These are phyloP conservation scores for Philereme transversata DNA, from an alignment of 2,888 invertebrate genomes.

Conservation along the genomic window DNA sequence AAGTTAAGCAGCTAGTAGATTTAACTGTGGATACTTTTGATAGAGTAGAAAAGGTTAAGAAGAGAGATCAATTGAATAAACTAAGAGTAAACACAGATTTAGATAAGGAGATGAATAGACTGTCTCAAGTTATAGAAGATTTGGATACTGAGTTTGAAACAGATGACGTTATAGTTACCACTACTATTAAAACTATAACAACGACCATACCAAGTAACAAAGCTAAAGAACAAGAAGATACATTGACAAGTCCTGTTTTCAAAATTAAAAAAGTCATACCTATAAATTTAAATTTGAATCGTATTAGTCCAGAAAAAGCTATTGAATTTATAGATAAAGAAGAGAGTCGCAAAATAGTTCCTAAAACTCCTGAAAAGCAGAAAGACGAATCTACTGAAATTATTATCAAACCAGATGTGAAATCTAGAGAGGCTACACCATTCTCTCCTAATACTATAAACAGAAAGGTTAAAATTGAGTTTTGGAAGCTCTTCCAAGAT, in stretches of 20 bases:
- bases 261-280: slow-evolving; percentile 72
- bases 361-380: slow-evolving; percentile 55
- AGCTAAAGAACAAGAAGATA: slow-evolving; percentile 49
- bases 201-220: slow-evolving; percentile 47
- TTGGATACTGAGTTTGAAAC: slow-evolving; percentile 63
- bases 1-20: slow-evolving; percentile 72
- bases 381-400: slow-evolving; percentile 59
- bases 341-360: slow-evolving; percentile 31
- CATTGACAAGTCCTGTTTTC: slow-evolving; percentile 67
- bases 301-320: slow-evolving; percentile 39
- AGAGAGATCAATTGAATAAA: slow-evolving; percentile 55
- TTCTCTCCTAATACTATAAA: slow-evolving; percentile 48
- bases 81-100: slow-evolving; percentile 66
- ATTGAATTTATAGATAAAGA: slow-evolving; percentile 15
- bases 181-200: slow-evolving; percentile 41
- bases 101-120: slow-evolving; percentile 74
- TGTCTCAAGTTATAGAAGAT: slow-evolving; percentile 74
- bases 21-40: slow-evolving; percentile 58
- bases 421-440: slow-evolving; percentile 33
- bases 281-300: slow-evolving; percentile 48
- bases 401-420: slow-evolving; percentile 53
- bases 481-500: slow-evolving; percentile 77
- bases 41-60: slow-evolving; percentile 57
- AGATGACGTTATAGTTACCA: slow-evolving; percentile 47
- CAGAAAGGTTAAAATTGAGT: slow-evolving; percentile 60